Evolutionary conservation across 2,113 vertebrate genomes (phyloP).

Genomic region (Otis tarda): DNA sequence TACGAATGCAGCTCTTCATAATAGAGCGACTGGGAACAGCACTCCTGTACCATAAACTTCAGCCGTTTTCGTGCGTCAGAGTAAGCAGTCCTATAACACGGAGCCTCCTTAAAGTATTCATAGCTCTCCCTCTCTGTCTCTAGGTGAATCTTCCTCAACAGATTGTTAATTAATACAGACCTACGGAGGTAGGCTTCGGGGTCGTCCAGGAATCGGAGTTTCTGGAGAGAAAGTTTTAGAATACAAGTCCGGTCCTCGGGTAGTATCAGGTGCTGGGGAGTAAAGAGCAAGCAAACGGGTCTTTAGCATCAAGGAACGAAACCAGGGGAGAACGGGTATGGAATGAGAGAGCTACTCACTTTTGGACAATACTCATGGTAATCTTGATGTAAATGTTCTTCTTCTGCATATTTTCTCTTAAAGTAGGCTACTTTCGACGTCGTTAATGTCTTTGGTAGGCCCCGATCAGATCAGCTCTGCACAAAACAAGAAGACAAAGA

Average conservation of each 20-base stretch:
- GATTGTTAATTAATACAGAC: conserved; percentile 98
- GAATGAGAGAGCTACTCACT: conserved; percentile 73
- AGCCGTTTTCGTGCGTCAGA: conserved; percentile 88
- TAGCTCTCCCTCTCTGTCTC: conserved; percentile 87
- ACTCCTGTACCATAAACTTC: conserved; percentile 91
- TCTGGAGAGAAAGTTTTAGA: conserved; percentile 94
- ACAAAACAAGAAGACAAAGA: conserved; percentile 18
- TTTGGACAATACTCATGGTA: conserved; percentile 95
- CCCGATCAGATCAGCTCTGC: conserved; percentile 74
- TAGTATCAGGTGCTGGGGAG: conserved; percentile 90
- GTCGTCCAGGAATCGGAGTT: conserved; percentile 95
- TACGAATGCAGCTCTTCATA: conserved; percentile 89
- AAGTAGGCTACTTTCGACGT: conserved; percentile 99
- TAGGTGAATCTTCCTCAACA: conserved; percentile 96
- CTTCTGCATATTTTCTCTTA: conserved; percentile 99
- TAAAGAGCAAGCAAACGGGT: background rate
- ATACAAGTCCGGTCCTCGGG: conserved; percentile 96
- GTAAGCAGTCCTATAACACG: conserved; percentile 76
- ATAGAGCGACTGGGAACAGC: conserved; percentile 85
- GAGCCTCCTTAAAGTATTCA: conserved; percentile 81
- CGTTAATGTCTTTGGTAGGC: conserved; percentile 81
- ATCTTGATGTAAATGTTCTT: conserved; percentile 95
- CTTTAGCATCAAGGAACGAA: background rate
- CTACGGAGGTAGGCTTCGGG: conserved; percentile 93
- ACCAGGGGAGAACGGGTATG: background rate